Percentiles rank a stretch among this genome's conserved stretches.
These are phyloP conservation scores for Dendrocopos noguchii DNA, from an alignment of 2,113 vertebrate genomes.

Conservation along the genomic window DNA sequence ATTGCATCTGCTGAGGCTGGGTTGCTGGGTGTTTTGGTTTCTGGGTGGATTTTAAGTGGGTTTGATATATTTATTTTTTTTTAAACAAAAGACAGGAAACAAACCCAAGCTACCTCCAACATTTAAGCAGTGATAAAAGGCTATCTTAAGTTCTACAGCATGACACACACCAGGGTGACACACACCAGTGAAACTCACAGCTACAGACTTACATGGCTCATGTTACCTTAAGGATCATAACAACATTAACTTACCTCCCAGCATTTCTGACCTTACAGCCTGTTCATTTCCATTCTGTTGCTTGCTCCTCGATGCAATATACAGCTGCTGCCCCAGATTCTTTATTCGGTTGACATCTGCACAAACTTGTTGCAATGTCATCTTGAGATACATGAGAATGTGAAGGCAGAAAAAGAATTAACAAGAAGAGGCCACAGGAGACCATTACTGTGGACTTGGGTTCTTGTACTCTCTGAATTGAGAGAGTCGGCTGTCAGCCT, in stretches of 20 bases:
- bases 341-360: slow-evolving; percentile 85
- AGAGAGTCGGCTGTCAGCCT: not conserved
- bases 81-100: not conserved
- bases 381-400: slow-evolving; percentile 27
- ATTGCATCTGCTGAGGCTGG: not conserved
- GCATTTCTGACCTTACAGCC: not conserved
- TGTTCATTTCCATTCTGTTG: not conserved
- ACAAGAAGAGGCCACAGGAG: not conserved
- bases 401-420: not conserved
- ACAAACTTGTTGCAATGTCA: slow-evolving; percentile 85
- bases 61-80: not conserved
- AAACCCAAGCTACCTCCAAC: not conserved
- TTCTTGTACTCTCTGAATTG: not conserved
- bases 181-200: not conserved
- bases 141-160: not conserved
- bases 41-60: not conserved
- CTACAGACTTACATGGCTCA: not conserved
- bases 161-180: not conserved
- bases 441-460: not conserved
- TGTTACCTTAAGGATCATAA: not conserved
- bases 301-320: slow-evolving; percentile 78
- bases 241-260: slow-evolving; percentile 25
- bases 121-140: not conserved
- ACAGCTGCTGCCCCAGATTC: slow-evolving; percentile 81
- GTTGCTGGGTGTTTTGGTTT: not conserved